Conservation (phyloP, 2,888 invertebrate genomes). For the Limnephilus marmoratus region DNA sequence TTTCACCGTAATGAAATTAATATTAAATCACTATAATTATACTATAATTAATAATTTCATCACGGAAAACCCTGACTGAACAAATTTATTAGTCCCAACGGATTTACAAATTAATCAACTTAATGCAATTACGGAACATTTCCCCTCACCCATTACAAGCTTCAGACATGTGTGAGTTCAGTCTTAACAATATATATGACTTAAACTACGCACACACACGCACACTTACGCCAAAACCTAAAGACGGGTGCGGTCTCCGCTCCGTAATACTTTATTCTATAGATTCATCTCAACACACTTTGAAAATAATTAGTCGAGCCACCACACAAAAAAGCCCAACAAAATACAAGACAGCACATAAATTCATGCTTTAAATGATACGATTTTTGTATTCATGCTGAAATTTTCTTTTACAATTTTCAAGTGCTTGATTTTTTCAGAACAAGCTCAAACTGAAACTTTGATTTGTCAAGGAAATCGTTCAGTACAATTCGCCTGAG, state of each 20-base stretch:
- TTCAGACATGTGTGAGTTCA: slow-evolving; percentile 37
- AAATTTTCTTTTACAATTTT: slow-evolving; percentile 8
- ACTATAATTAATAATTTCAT: background rate
- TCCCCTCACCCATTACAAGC: background rate
- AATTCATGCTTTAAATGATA: background rate
- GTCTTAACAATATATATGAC: background rate
- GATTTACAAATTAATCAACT: background rate
- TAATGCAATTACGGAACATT: background rate
- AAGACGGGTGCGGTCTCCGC: slow-evolving; percentile 41
- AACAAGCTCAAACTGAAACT: slow-evolving; percentile 29
- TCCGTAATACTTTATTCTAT: slow-evolving; percentile 35
- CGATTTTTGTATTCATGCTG: background rate
- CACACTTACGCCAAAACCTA: slow-evolving; percentile 32
- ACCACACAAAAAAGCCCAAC: background rate
- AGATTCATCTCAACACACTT: slow-evolving; percentile 38
- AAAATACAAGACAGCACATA: background rate
- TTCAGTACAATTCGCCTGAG: background rate
- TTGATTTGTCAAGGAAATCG: background rate
- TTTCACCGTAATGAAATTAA: background rate
- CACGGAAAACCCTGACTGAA: background rate
- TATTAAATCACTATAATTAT: background rate
- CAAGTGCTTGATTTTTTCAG: background rate
- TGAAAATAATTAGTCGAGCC: background rate
- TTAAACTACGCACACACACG: slow-evolving; percentile 40
- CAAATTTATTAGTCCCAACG: background rate